Percentiles rank a stretch among this genome's conserved stretches.
These are phyloP conservation scores for Pharmacophagus antenor DNA, from an alignment of 2,888 invertebrate genomes.

Conservation along the genomic window DNA sequence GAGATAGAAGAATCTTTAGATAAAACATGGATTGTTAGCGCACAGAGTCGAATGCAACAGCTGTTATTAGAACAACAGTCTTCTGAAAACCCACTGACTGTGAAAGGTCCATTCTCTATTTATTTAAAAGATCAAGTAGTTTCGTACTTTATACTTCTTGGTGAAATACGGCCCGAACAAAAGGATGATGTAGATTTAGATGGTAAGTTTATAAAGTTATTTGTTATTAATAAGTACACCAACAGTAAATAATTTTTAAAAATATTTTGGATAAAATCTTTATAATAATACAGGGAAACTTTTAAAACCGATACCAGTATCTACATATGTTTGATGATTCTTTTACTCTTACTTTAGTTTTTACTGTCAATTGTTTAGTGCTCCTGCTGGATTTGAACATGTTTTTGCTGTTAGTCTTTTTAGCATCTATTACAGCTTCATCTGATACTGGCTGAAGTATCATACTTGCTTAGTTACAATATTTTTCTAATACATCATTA, in stretches of 20 bases:
- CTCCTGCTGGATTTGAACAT: too few species aligned
- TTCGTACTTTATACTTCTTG: slow-evolving; percentile 90
- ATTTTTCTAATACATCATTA: too few species aligned
- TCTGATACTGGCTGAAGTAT: too few species aligned
- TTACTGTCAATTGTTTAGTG: too few species aligned
- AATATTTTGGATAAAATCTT: too few species aligned
- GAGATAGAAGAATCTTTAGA: slow-evolving; percentile 89
- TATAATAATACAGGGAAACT: too few species aligned
- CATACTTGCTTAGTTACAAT: too few species aligned
- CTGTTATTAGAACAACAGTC: slow-evolving; percentile 83
- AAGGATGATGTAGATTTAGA: slow-evolving; percentile 81
- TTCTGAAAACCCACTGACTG: slow-evolving; percentile 83
- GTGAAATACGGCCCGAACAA: slow-evolving; percentile 78
- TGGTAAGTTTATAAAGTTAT: slow-evolving; percentile 74
- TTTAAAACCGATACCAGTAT: too few species aligned
- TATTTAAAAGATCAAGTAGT: slow-evolving; percentile 88
- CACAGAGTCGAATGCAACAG: slow-evolving; percentile 89
- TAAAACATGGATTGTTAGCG: slow-evolving; percentile 95
- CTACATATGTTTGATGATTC: too few species aligned
- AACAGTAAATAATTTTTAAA: not conserved
- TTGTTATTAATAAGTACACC: not conserved
- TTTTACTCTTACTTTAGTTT: too few species aligned
- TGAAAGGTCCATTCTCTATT: slow-evolving; percentile 92
- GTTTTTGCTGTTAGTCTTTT: too few species aligned
- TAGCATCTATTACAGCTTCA: too few species aligned